A percentile compares a stretch with the other conserved stretches of the same genome.
phyloP scores from a whole-genome alignment of 2,888 invertebrate species.

The Leucophora obtusa region DNA sequence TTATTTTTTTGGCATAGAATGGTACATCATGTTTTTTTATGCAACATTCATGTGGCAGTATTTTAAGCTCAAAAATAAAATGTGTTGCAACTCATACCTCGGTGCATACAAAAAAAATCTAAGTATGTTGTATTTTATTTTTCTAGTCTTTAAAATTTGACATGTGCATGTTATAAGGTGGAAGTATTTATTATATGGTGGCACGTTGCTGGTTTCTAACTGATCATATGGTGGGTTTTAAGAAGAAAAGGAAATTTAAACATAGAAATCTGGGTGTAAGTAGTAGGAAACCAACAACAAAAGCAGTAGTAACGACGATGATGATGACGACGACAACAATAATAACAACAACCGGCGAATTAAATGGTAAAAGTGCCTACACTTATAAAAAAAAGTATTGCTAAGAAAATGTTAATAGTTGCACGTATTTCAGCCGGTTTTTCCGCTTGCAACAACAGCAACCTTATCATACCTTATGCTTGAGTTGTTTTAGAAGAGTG shows the following conservation, averaged over 20 bases:
- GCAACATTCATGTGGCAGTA: background rate
- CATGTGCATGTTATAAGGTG: background rate
- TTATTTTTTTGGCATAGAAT: background rate
- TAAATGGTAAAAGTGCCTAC: slow-evolving; percentile 17
- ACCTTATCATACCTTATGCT: slow-evolving; percentile 35
- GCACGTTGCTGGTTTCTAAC: background rate
- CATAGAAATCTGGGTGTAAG: background rate
- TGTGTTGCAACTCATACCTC: background rate
- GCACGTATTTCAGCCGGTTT: slow-evolving; percentile 27
- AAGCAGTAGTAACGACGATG: too few species aligned
- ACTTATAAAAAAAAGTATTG: background rate
- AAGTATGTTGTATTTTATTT: background rate
- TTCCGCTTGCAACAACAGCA: slow-evolving; percentile 46
- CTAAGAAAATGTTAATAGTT: slow-evolving; percentile 36
- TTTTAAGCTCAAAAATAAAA: background rate
- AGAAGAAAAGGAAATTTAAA: background rate
- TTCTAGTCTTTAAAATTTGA: background rate
- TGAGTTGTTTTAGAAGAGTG: slow-evolving; percentile 9
- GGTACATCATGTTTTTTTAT: slow-evolving; percentile 1
- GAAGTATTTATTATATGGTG: background rate
- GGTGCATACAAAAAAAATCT: background rate
- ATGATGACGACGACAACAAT: background rate
- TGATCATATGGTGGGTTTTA: slow-evolving; percentile 1
- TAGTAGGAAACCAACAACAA: background rate
- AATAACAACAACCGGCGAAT: background rate